A percentile compares a stretch with the other conserved stretches of the same genome.
phyloP scores from a whole-genome alignment of 2,797 vertebrate genomes.

The Poecilia picta region DNA sequence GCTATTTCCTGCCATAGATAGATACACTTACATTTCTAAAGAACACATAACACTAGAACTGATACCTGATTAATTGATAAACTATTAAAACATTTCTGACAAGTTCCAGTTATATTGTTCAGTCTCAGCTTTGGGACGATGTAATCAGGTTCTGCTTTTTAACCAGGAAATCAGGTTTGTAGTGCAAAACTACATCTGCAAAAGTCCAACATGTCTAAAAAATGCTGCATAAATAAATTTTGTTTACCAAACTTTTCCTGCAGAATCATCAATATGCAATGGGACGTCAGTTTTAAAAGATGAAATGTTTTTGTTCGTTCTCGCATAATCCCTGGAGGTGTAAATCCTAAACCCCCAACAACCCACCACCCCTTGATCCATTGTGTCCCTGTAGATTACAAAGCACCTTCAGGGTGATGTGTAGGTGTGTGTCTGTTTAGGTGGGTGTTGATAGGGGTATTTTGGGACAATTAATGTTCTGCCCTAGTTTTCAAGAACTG shows the following conservation, averaged over 20 bases:
- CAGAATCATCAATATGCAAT: not conserved
- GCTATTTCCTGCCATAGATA: too few species aligned
- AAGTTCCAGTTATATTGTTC: too few species aligned
- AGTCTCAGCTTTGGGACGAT: too few species aligned
- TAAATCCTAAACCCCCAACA: not conserved
- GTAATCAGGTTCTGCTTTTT: not conserved
- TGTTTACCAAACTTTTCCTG: not conserved
- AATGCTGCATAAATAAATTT: not conserved
- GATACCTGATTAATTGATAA: too few species aligned
- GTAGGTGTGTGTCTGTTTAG: not conserved
- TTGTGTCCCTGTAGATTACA: constrained; percentile 2
- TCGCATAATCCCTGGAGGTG: not conserved
- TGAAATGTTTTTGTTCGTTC: not conserved
- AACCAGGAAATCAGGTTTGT: not conserved
- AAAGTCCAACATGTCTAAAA: not conserved
- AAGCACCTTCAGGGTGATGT: constrained; percentile 6
- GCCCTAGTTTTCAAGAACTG: not conserved
- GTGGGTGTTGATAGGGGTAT: constrained; percentile 7
- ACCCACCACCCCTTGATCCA: not conserved
- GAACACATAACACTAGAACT: too few species aligned
- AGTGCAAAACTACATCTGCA: not conserved
- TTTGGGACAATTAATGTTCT: not conserved
- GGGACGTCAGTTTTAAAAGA: not conserved
- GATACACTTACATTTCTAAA: too few species aligned
- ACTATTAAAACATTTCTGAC: too few species aligned